These are phyloP conservation scores for Galerucella calmariensis DNA, from an alignment of 2,888 invertebrate species.

Conservation along the genomic window DNA sequence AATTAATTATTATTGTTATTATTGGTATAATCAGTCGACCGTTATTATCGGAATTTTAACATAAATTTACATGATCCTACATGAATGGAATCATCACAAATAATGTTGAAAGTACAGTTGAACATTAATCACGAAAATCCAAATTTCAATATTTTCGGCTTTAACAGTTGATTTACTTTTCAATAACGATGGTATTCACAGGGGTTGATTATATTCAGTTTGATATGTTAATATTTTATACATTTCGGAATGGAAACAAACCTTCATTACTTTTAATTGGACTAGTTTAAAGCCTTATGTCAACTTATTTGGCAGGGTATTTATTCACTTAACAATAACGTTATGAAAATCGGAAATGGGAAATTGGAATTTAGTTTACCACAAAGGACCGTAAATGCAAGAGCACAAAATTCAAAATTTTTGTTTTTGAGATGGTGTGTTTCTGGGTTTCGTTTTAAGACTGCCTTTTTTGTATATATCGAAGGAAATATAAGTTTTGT, in stretches of 20 bases:
- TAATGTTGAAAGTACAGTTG: background rate
- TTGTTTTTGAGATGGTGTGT: too few relatives aligned
- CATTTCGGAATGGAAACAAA: background rate
- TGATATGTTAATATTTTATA: background rate
- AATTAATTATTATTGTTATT: background rate
- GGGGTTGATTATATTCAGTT: background rate
- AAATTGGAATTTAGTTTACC: background rate
- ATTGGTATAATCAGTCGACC: background rate
- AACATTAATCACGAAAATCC: background rate
- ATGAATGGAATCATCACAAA: background rate
- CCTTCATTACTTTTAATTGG: conserved; percentile 4
- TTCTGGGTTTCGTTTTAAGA: too few relatives aligned
- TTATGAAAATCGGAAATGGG: background rate
- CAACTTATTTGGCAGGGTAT: background rate
- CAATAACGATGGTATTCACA: conserved; percentile 1
- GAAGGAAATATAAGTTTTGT: too few relatives aligned
- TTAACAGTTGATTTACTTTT: background rate
- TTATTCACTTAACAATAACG: background rate
- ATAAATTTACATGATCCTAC: background rate
- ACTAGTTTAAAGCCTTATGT: background rate
- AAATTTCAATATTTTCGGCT: background rate
- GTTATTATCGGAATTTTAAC: background rate
- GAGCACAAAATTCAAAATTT: too few relatives aligned
- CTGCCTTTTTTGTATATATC: too few relatives aligned
- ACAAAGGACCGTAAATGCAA: too few relatives aligned